Conservation (phyloP, 2,888 invertebrate species). For the Cistogaster globosa region DNA sequence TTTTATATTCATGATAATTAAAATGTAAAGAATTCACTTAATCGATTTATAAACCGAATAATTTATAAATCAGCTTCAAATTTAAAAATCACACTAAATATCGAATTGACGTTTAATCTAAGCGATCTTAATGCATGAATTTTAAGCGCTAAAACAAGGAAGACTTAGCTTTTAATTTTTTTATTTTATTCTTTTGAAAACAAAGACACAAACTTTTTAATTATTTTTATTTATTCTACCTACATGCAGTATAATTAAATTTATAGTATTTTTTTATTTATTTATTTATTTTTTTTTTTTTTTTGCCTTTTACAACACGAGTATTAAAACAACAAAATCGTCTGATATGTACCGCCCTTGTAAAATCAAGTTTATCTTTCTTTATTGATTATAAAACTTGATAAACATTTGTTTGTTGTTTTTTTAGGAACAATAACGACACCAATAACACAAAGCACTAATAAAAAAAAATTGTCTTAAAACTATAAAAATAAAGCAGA, state of each 20-base stretch:
- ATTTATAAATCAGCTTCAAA: too few relatives aligned
- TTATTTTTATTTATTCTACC: conserved; percentile 50
- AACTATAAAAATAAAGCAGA: conserved; percentile 35
- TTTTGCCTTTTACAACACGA: neutral
- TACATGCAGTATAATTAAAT: conserved; percentile 28
- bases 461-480: conserved; percentile 9
- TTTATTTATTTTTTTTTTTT: conserved; percentile 7
- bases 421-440: conserved; percentile 5
- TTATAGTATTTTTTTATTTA: neutral
- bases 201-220: conserved; percentile 16
- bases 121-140: too few relatives aligned
- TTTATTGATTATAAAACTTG: conserved; percentile 63
- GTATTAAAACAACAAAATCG: neutral
- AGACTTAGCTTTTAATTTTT: too few relatives aligned
- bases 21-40: too few relatives aligned
- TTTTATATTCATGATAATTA: too few relatives aligned
- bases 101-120: too few relatives aligned
- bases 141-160: too few relatives aligned
- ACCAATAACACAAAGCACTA: conserved; percentile 1
- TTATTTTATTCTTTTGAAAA: neutral
- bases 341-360: conserved; percentile 52
- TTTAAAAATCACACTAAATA: too few relatives aligned
- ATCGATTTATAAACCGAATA: too few relatives aligned
- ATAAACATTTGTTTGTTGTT: conserved; percentile 32
- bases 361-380: conserved; percentile 60